Evolutionary conservation across 2,888 invertebrate species (phyloP).

Genomic region (Harmothoe impar): DNA sequence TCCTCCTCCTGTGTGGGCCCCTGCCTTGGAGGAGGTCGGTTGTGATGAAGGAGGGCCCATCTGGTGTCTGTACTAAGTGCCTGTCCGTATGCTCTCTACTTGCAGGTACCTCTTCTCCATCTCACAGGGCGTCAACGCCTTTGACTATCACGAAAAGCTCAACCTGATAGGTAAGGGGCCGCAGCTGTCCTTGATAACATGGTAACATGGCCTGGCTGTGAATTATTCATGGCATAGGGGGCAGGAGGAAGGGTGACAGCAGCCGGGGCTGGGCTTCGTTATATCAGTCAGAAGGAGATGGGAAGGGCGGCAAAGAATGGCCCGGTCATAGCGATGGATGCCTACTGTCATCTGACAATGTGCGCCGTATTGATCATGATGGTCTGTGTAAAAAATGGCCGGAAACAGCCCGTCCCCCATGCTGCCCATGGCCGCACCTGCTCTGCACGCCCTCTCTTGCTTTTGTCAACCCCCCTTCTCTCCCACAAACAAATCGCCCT

Average conservation of each 20-base stretch:
- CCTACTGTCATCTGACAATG: conserved; percentile 59
- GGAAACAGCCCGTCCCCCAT: conserved; percentile 51
- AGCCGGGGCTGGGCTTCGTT: conserved; percentile 21
- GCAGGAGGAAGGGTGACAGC: background rate
- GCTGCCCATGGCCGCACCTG: conserved; percentile 30
- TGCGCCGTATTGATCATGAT: conserved; percentile 52
- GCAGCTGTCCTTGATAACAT: conserved; percentile 58
- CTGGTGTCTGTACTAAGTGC: conserved; percentile 8
- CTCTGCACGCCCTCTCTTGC: background rate
- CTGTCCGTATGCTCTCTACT: conserved; percentile 2
- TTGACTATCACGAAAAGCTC: conserved; percentile 81
- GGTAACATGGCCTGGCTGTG: conserved; percentile 35
- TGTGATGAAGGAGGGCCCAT: conserved; percentile 1
- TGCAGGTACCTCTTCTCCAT: conserved; percentile 80
- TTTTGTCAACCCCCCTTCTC: background rate
- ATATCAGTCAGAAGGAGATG: conserved; percentile 42
- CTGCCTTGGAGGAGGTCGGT: background rate
- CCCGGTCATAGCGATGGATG: conserved; percentile 51
- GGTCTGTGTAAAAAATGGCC: conserved; percentile 38
- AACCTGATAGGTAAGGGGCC: conserved; percentile 81
- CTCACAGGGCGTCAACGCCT: conserved; percentile 83
- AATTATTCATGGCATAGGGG: conserved; percentile 53
- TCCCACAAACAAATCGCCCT: conserved; percentile 1
- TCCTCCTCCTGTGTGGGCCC: background rate
- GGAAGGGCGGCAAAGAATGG: conserved; percentile 26